Evolutionary conservation across 2,797 vertebrate genomes (phyloP), one percentile per base, ranked within the genome.

Genomic region (Acridotheres tristis): DNA sequence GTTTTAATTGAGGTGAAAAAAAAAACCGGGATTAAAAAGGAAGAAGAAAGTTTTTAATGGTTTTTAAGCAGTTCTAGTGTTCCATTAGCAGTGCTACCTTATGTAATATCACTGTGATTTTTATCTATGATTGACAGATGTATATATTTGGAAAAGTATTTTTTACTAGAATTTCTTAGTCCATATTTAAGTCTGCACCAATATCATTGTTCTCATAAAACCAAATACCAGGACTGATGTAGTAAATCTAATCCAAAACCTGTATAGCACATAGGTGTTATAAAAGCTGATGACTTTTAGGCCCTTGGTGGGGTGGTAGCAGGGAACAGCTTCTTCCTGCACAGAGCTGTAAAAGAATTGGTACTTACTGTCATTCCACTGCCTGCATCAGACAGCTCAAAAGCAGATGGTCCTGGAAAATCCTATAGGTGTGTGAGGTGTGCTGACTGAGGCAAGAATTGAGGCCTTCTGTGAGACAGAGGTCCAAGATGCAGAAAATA

Each of bases 231-330:
- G 26, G 65, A 61, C 11, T 19, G 65, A 80, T 11, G 7, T 1
- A 42, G 42, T 9, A 42, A 85, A 30, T 55, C 65, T 40, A 17
- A 82, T 48, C 18, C 40, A 42, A 88, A 87, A 38, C 11, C 32
- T 50, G 54, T 34, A n/a, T 3, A 51, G 9, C 13, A n/a, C 0
- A 0, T 19, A 23, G 7, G 45, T 48, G 50, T 53, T 67, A 34
- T 5, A 73, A 85, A 87, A 89, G 29, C 63, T 71, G 53, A n/a
- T 57, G 32, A 55, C 50, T 73, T 87, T 58, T 25, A 58, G 32
- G 38, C 17, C 40, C 11, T 43, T 48, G 27, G 59, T 40, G 32
- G 54, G 30, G 58, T 27, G 11, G 42, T 17, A 48, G 40, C 25
- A 54, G 23, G 55, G 38, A 48, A 29, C 36, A 84, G 73, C 47